Evolutionary conservation across 2,113 vertebrate species (phyloP).

Genomic region (Nothoprocta perdicaria): DNA sequence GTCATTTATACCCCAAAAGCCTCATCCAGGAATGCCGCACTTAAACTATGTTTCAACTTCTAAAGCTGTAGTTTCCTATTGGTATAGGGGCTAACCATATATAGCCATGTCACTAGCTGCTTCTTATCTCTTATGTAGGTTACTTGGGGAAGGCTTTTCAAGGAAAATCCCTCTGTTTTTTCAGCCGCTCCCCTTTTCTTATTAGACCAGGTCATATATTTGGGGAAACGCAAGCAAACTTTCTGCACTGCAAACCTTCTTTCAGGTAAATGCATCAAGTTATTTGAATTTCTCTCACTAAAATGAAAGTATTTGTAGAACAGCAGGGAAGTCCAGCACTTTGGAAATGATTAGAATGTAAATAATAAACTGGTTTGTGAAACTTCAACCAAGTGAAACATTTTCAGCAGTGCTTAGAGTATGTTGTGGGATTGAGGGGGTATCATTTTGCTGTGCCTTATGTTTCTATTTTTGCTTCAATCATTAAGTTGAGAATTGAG

Average conservation of each 20-base stretch:
- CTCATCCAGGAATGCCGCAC: neutral
- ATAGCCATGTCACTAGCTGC: neutral
- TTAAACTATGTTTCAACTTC: neutral
- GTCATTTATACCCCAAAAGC: neutral
- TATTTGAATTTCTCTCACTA: neutral
- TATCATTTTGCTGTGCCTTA: constrained; percentile 11
- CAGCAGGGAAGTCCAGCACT: neutral
- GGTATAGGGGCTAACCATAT: too few relatives aligned
- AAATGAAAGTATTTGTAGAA: neutral
- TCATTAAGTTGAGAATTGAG: constrained; percentile 63
- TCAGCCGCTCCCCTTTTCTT: neutral
- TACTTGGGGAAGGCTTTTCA: neutral
- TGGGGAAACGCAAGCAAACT: neutral
- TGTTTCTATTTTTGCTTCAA: constrained; percentile 11
- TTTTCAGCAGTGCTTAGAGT: constrained; percentile 20
- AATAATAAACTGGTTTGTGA: neutral
- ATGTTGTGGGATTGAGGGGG: neutral
- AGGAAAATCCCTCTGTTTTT: neutral
- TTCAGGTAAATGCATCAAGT: neutral
- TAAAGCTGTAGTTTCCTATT: neutral
- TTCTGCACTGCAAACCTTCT: neutral
- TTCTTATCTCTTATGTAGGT: neutral
- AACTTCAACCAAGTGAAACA: neutral
- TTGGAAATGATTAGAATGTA: neutral
- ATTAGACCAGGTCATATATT: neutral